A percentile compares a stretch with the other conserved stretches of the same genome.
These are phyloP conservation scores for Merops nubicus DNA, from an alignment of 2,113 vertebrate genomes.

Conservation along the genomic window DNA sequence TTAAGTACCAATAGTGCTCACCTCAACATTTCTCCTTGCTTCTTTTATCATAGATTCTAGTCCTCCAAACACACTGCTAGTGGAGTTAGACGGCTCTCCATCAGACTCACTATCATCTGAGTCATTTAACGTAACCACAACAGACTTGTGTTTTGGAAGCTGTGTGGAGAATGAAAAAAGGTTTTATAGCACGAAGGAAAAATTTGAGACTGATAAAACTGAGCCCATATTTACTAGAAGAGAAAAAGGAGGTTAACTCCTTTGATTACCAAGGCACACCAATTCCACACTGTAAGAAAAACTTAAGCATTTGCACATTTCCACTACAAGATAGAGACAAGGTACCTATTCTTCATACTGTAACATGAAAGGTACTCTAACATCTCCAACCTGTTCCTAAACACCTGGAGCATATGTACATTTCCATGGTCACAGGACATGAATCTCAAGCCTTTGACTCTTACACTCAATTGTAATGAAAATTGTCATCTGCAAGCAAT, in stretches of 20 bases:
- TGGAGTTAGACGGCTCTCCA: conserved; percentile 80
- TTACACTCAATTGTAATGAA: not conserved
- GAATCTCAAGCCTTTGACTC: not conserved
- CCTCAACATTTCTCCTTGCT: conserved; percentile 94
- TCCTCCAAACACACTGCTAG: conserved; percentile 86
- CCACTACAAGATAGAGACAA: not conserved
- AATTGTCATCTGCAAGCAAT: not conserved
- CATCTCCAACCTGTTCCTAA: not conserved
- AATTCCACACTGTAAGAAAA: not conserved
- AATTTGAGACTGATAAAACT: not conserved
- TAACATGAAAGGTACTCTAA: not conserved
- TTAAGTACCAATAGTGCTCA: conserved; percentile 38
- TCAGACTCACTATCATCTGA: conserved; percentile 97
- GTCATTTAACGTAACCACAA: conserved; percentile 92
- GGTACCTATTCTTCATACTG: not conserved
- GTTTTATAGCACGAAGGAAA: not conserved
- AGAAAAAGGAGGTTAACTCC: not conserved
- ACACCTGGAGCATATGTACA: not conserved
- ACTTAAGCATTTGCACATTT: not conserved
- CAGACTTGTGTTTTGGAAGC: conserved; percentile 94
- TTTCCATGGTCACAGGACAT: rapidly evolving
- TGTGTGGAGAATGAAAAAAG: not conserved
- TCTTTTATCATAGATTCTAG: conserved; percentile 99
- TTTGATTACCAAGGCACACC: not conserved
- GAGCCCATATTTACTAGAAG: not conserved